These are phyloP conservation scores for Harlomillsia oculata DNA, from an alignment of 1,140 invertebrate species.

Conservation along the genomic window DNA sequence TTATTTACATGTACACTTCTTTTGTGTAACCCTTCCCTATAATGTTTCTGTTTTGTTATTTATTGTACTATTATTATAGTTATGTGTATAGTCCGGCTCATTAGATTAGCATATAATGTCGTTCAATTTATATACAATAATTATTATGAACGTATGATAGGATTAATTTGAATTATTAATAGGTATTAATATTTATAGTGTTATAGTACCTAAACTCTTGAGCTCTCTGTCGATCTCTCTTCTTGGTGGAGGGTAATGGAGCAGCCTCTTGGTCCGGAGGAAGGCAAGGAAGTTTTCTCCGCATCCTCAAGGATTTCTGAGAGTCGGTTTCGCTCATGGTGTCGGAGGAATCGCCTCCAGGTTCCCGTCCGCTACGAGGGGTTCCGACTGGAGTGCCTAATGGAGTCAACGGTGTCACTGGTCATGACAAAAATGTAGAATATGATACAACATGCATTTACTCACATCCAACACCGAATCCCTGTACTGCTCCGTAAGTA, in stretches of 20 bases:
- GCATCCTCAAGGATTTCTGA: slow-evolving; percentile 46
- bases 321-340: slow-evolving; percentile 48
- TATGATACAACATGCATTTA: slow-evolving; percentile 8
- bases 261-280: slow-evolving; percentile 50
- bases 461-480: slow-evolving; percentile 12
- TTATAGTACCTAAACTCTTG: slow-evolving; percentile 39
- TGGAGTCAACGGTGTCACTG: slow-evolving; percentile 40
- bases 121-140: no score
- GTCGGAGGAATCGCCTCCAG: slow-evolving; percentile 44
- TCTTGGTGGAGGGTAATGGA: slow-evolving; percentile 43
- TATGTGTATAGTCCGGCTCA: no score
- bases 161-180: neutral
- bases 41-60: no score
- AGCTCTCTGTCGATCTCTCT: slow-evolving; percentile 36
- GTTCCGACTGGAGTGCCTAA: slow-evolving; percentile 43
- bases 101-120: no score
- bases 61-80: no score
- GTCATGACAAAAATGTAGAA: slow-evolving; percentile 18
- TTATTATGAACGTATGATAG: neutral
- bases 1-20: no score
- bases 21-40: no score
- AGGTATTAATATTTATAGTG: neutral
- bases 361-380: slow-evolving; percentile 39
- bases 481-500: slow-evolving; percentile 17
- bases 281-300: slow-evolving; percentile 50